Percentiles rank a stretch among this genome's conserved stretches.
Evolutionary conservation across 2,113 vertebrate genomes (phyloP).

Genomic region (Fulmarus glacialis): DNA sequence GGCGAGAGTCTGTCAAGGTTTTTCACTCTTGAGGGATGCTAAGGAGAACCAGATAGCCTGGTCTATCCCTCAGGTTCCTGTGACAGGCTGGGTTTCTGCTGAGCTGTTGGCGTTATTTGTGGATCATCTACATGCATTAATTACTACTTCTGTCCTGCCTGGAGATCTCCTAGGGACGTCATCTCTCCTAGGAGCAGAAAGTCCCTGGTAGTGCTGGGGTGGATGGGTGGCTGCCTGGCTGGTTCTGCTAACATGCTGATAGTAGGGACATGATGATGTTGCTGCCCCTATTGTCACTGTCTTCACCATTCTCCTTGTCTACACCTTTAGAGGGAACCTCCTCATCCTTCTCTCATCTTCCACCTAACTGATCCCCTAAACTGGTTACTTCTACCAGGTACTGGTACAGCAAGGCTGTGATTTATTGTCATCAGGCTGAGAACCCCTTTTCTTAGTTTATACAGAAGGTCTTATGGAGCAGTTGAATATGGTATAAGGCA

Average conservation of each 20-base stretch:
- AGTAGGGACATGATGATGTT: neutral
- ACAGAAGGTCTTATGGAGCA: neutral
- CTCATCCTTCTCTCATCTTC: neutral
- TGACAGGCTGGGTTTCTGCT: neutral
- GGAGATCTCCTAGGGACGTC: neutral
- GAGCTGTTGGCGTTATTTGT: neutral
- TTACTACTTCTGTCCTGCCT: neutral
- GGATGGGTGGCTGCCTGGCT: neutral
- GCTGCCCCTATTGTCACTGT: neutral
- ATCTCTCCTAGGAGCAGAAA: neutral
- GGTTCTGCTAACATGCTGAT: neutral
- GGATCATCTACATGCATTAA: neutral
- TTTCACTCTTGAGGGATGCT: neutral
- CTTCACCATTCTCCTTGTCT: neutral
- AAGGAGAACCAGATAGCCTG: neutral
- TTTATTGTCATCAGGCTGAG: neutral
- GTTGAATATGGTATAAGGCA: neutral
- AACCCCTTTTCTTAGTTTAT: neutral
- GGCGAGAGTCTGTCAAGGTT: neutral
- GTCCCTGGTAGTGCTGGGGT: neutral
- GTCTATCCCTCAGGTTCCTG: neutral
- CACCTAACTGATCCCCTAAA: neutral
- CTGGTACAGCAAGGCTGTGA: neutral
- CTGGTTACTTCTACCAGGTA: neutral
- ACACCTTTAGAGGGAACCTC: neutral